Percentiles rank a stretch among this genome's conserved stretches.
Evolutionary conservation across 2,888 invertebrate species (phyloP).

Genomic region (Dicyrtomina minuta): DNA sequence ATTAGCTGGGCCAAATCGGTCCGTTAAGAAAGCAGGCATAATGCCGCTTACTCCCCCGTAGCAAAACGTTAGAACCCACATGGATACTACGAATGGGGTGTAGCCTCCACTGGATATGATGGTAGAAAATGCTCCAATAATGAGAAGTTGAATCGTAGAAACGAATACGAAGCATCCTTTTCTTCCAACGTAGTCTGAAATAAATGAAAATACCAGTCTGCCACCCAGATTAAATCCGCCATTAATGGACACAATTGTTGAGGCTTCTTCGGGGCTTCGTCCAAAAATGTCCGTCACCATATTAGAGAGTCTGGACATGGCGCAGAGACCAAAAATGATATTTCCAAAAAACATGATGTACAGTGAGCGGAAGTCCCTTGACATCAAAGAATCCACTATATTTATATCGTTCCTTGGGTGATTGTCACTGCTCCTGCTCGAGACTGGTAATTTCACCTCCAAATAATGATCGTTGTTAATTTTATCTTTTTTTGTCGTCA

Average conservation of each 20-base stretch:
- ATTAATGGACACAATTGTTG: constrained; percentile 47
- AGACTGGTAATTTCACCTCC: too few relatives aligned
- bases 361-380: constrained; percentile 44
- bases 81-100: constrained; percentile 41
- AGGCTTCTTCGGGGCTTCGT: constrained; percentile 34
- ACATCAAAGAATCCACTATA: constrained; percentile 44
- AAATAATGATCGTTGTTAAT: too few relatives aligned
- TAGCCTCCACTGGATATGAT: constrained; percentile 41
- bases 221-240: constrained; percentile 50
- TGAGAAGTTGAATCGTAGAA: constrained; percentile 39
- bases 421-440: too few relatives aligned
- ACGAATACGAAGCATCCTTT: constrained; percentile 45
- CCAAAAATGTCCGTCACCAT: constrained; percentile 49
- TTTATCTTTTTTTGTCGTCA: too few relatives aligned
- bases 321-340: constrained; percentile 46
- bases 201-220: constrained; percentile 40
- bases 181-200: constrained; percentile 47
- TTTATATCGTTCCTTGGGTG: neutral
- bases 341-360: constrained; percentile 47
- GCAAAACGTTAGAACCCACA: constrained; percentile 40
- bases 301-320: constrained; percentile 45
- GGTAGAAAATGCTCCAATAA: constrained; percentile 35
- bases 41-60: constrained; percentile 30
- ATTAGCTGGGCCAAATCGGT: constrained; percentile 40
- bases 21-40: constrained; percentile 34